Percentiles rank a stretch among this genome's conserved stretches.
phyloP scores from a whole-genome alignment of 2,797 vertebrate genomes.

The Syngnathus rostellatus region DNA sequence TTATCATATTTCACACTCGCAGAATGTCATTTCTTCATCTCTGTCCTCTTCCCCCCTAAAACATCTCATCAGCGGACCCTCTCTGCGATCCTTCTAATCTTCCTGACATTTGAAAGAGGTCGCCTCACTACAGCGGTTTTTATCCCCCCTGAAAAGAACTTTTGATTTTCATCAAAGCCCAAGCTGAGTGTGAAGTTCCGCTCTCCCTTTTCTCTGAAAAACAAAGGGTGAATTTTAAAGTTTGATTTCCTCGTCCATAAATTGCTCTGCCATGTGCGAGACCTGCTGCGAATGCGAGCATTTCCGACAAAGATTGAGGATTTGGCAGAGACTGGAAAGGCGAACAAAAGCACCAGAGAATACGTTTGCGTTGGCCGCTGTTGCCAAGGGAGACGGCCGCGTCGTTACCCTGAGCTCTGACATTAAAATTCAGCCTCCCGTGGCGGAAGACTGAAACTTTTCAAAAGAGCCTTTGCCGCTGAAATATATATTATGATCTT shows the following conservation, averaged over 20 bases:
- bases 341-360: constrained; percentile 12
- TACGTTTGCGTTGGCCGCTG: constrained; percentile 20
- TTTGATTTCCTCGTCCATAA: not conserved
- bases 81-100: not conserved
- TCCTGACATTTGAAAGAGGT: not conserved
- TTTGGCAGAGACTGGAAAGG: not conserved
- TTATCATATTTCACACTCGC: not conserved
- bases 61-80: not conserved
- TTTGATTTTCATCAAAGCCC: not conserved
- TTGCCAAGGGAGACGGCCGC: not conserved
- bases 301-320: constrained; percentile 14
- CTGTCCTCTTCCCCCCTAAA: not conserved
- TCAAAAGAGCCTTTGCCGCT: not conserved
- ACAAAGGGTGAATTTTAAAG: not conserved
- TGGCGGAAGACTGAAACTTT: not conserved
- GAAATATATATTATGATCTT: not conserved
- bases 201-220: not conserved
- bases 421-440: constrained; percentile 2
- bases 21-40: not conserved
- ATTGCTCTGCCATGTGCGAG: not conserved
- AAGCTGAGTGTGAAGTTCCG: not conserved
- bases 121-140: not conserved
- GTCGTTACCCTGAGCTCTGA: not conserved
- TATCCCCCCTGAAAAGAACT: not conserved
- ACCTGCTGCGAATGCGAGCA: not conserved